Evolutionary conservation across 2,797 vertebrate genomes (phyloP).

Genomic region (Eptatretus atami): DNA sequence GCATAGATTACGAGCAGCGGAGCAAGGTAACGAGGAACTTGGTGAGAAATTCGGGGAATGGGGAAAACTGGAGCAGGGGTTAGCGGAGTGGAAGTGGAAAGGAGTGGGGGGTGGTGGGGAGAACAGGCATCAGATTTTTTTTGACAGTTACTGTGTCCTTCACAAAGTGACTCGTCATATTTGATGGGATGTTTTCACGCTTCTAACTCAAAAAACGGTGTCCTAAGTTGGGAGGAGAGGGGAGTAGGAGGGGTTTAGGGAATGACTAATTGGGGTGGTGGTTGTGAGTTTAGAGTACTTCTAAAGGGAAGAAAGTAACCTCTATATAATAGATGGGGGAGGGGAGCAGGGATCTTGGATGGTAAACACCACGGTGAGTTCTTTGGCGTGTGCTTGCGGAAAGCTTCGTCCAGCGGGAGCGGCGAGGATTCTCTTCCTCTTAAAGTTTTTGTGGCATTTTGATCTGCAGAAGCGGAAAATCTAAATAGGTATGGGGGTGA

Average conservation of each 20-base stretch:
- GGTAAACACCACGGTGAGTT: conserved; percentile 51
- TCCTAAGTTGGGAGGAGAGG: not conserved
- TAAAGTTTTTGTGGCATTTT: conserved; percentile 83
- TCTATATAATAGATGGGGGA: too few species aligned
- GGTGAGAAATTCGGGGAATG: too few species aligned
- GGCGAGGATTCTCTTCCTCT: conserved; percentile 93
- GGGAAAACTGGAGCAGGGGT: too few species aligned
- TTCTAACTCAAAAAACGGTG: conserved; percentile 51
- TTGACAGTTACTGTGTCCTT: conserved; percentile 23
- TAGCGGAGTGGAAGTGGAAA: too few species aligned
- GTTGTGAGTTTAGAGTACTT: too few species aligned
- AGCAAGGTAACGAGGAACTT: too few species aligned
- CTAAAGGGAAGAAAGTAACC: too few species aligned
- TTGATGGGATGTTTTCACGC: conserved; percentile 61
- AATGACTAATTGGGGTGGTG: too few species aligned
- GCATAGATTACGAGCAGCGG: too few species aligned
- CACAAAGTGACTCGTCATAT: conserved; percentile 65
- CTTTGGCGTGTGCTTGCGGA: conserved; percentile 68
- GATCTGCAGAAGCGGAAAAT: conserved; percentile 71
- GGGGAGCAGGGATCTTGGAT: too few species aligned
- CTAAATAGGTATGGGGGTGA: conserved; percentile 14
- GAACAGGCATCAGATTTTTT: not conserved
- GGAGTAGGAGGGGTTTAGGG: too few species aligned
- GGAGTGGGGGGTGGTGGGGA: too few species aligned
- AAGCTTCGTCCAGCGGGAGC: conserved; percentile 86